Percentiles rank a stretch among this genome's conserved stretches.
These are phyloP conservation scores for Hirundichthys speculiger DNA, from an alignment of 2,113 vertebrate species.

Conservation along the genomic window DNA sequence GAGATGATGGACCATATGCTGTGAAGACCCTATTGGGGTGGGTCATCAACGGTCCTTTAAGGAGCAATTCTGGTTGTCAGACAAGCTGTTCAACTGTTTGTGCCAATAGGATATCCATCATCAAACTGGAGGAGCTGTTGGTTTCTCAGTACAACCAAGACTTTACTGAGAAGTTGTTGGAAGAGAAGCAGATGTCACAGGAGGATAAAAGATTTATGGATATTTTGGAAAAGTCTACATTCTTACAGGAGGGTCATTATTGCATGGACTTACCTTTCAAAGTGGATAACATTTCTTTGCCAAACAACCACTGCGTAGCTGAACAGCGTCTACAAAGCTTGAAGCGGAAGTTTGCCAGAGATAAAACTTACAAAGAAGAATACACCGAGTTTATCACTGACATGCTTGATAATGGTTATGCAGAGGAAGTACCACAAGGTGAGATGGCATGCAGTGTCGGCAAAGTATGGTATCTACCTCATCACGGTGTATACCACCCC, in stretches of 20 bases:
- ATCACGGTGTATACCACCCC: no score
- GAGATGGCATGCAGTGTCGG: no score
- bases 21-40: background rate
- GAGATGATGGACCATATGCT: background rate
- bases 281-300: background rate
- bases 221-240: background rate
- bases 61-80: no score
- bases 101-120: no score
- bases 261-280: background rate
- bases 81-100: no score
- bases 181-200: background rate
- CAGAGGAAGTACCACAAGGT: background rate
- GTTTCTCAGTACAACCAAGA: no score
- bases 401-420: background rate
- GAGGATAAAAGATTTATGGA: background rate
- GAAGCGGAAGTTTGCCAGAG: background rate
- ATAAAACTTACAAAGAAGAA: background rate
- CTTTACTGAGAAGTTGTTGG: background rate
- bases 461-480: no score
- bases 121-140: no score
- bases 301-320: background rate
- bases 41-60: background rate
- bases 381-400: background rate
- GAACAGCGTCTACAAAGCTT: background rate
- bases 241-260: background rate